Conservation (phyloP, 2,113 vertebrate species). For the Pseudonaja textilis region DNA sequence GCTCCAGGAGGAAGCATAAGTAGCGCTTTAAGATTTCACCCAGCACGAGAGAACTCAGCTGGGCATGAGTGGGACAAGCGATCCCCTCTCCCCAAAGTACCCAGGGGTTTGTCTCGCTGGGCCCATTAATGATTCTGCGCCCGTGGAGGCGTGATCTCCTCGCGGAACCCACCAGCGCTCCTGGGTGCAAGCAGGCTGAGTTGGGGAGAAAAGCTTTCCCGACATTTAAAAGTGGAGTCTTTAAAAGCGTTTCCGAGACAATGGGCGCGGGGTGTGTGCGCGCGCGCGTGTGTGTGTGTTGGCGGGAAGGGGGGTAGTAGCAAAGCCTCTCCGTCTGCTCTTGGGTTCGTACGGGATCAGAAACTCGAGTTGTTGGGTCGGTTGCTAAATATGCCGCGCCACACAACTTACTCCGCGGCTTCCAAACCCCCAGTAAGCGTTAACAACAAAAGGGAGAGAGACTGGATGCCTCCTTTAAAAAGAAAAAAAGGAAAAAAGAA, state of each 20-base stretch:
- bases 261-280: background rate
- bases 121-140: background rate
- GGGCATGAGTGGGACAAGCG: background rate
- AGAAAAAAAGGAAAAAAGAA: background rate
- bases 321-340: background rate
- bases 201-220: background rate
- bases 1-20: background rate
- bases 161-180: conserved; percentile 27
- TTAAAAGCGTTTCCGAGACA: background rate
- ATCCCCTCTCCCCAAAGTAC: background rate
- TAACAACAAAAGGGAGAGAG: accelerated
- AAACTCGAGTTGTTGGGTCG: accelerated
- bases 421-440: accelerated
- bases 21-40: conserved; percentile 14
- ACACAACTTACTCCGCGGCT: accelerated
- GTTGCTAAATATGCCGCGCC: background rate
- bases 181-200: conserved; percentile 1
- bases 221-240: background rate
- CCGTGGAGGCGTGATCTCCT: conserved; percentile 47
- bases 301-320: too few relatives aligned
- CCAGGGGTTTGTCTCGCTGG: background rate
- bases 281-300: too few relatives aligned
- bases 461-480: background rate
- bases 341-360: background rate
- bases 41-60: conserved; percentile 36